These are phyloP conservation scores for Spodoptera picta DNA, from an alignment of 2,888 invertebrate species.

Conservation along the genomic window DNA sequence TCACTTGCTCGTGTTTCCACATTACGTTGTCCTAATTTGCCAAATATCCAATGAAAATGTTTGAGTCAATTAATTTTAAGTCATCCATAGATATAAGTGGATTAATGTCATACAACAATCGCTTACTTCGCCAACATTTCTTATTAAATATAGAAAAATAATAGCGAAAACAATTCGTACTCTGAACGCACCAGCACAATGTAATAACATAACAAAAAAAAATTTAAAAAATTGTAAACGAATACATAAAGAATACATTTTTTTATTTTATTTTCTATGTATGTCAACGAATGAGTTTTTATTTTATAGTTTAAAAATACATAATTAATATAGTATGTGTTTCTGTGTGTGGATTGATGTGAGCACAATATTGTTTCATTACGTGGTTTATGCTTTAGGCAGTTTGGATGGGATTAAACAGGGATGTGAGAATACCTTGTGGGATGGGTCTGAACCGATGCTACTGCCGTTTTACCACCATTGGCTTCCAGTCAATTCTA, in stretches of 20 bases:
- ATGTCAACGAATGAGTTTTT: slow-evolving; percentile 72
- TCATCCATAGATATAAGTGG: slow-evolving; percentile 84
- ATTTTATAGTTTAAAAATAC: slow-evolving; percentile 70
- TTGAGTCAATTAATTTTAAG: slow-evolving; percentile 88
- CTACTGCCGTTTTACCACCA: slow-evolving; percentile 28
- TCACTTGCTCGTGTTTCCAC: slow-evolving; percentile 40
- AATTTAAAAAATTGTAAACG: slow-evolving; percentile 59
- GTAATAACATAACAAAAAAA: slow-evolving; percentile 71
- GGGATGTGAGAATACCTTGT: slow-evolving; percentile 73
- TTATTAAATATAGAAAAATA: slow-evolving; percentile 65
- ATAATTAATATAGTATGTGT: slow-evolving; percentile 75
- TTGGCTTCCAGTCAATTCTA: slow-evolving; percentile 44
- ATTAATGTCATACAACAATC: slow-evolving; percentile 71
- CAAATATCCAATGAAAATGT: slow-evolving; percentile 74
- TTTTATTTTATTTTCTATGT: slow-evolving; percentile 73
- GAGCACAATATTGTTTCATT: slow-evolving; percentile 82
- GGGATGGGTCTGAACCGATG: slow-evolving; percentile 66
- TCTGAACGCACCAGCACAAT: slow-evolving; percentile 84
- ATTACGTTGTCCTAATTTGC: slow-evolving; percentile 68
- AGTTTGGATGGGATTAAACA: slow-evolving; percentile 82
- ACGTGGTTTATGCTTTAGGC: slow-evolving; percentile 76
- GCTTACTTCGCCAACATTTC: slow-evolving; percentile 82
- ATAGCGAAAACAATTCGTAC: slow-evolving; percentile 70
- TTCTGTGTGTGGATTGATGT: slow-evolving; percentile 80
- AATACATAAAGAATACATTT: slow-evolving; percentile 63